Evolutionary conservation across 1,140 invertebrate species (phyloP).

Genomic region (Aphidius ervi): DNA sequence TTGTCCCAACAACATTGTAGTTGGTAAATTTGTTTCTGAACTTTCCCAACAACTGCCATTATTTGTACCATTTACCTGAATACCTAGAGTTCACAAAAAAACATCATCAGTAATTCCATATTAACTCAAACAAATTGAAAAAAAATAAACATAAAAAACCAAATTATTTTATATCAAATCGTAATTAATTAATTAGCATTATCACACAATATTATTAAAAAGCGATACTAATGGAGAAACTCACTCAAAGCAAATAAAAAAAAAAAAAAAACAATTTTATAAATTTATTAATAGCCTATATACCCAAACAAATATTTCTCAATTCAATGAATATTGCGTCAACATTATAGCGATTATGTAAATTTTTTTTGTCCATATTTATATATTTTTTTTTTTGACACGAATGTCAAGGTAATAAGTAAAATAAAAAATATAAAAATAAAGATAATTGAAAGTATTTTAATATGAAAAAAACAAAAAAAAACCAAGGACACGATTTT

Average conservation of each 20-base stretch:
- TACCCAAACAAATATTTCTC: conserved; percentile 26
- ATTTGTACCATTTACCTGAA: conserved; percentile 53
- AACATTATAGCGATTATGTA: conserved; percentile 8
- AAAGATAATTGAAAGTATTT: neutral
- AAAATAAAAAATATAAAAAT: too few relatives aligned
- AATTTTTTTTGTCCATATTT: conserved; percentile 10
- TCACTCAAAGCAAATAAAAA: too few relatives aligned
- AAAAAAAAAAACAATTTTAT: too few relatives aligned
- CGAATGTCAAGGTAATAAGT: too few relatives aligned
- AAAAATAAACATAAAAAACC: too few relatives aligned
- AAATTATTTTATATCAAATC: neutral
- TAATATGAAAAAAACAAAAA: neutral
- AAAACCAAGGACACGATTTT: neutral
- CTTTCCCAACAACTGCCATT: conserved; percentile 53
- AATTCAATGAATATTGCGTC: conserved; percentile 22
- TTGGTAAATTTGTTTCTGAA: conserved; percentile 49
- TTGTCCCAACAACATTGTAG: conserved; percentile 48
- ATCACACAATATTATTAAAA: neutral
- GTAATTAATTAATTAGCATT: conserved; percentile 4
- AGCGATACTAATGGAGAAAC: neutral
- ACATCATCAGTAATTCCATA: conserved; percentile 7
- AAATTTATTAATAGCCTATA: neutral
- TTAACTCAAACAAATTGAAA: neutral
- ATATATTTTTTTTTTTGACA: too few relatives aligned
- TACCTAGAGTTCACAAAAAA: conserved; percentile 34